Evolutionary conservation across 2,888 invertebrate species (phyloP), one percentile per base, ranked within the genome.

Genomic region (Ephialtes manifestator): DNA sequence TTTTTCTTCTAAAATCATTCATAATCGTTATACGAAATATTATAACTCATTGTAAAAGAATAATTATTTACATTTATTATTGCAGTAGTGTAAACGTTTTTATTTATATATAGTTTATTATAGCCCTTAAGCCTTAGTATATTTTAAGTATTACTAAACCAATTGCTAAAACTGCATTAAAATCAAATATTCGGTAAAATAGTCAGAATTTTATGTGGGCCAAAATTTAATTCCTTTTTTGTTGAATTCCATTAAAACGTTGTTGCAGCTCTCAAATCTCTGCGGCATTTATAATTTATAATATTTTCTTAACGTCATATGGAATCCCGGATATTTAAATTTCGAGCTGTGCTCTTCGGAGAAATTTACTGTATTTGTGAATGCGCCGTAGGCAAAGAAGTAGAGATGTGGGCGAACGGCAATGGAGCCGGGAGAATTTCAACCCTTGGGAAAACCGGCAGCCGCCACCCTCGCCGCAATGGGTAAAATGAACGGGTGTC

Each of bases 401-500:
- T 46, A 13, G 48, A 46, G 48, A 68, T 7, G 39, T 39, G 7
- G 2, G 18, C 10, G 65, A 65, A n/a, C 15, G 58, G 2, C 58
- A 24, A 58, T 60, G 60, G 43, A 18, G 18, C 51, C 18, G 18
- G 18, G 35, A 43, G 39, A 65, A 39, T 39, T 11, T 18, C 43
- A 18, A 8, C 43, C 67, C 46, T 24, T 11, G 20, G 43, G 46
- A 31, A 43, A 60, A 48, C 28, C 46, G 55, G 39, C 60, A 67
- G 72, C 77, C 24, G 46, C 46, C 46, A 72, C 55, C 53, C 81
- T 81, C 63, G 81, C 68, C 48, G 81, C 84, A 81, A 46, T 48
- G 68, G 63, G 80, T 46, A 48, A 68, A 77, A 85, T 48, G 43
- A 72, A 79, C 78, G 82, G 35, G 70, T 78, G 77, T 81, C 76